Conservation (phyloP, 2,888 invertebrate genomes). For the Drosophila meridiana region DNA sequence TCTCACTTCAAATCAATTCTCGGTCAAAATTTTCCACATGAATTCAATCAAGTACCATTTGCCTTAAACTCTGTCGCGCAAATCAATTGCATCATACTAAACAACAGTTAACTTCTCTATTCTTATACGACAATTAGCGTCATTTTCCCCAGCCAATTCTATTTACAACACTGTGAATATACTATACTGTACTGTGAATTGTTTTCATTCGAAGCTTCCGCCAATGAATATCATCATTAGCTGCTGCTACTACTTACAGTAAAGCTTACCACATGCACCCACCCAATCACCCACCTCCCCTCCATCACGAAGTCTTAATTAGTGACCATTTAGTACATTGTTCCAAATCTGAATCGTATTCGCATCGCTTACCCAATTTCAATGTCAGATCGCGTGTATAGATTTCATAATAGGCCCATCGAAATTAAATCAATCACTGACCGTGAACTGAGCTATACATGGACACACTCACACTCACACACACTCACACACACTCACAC, state of each 20-base stretch:
- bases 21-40: neutral
- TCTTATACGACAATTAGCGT: neutral
- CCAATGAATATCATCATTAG: slow-evolving; percentile 7
- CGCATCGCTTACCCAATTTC: slow-evolving; percentile 64
- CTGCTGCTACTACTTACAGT: slow-evolving; percentile 10
- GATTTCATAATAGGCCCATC: slow-evolving; percentile 50
- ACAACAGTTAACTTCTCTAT: neutral
- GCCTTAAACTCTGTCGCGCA: neutral
- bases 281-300: neutral
- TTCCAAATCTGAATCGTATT: slow-evolving; percentile 56
- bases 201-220: slow-evolving; percentile 38
- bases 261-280: neutral
- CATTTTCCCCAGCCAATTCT: neutral
- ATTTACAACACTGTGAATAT: slow-evolving; percentile 11
- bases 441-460: slow-evolving; percentile 60
- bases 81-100: neutral
- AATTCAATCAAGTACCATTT: neutral
- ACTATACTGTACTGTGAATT: slow-evolving; percentile 11
- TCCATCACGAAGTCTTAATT: slow-evolving; percentile 12
- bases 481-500: neutral
- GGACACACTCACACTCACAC: neutral
- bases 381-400: slow-evolving; percentile 71
- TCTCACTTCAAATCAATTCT: neutral
- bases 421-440: slow-evolving; percentile 76
- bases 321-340: slow-evolving; percentile 51